phyloP scores from a whole-genome alignment of 1,140 invertebrate species.

The Conus ventricosus region DNA sequence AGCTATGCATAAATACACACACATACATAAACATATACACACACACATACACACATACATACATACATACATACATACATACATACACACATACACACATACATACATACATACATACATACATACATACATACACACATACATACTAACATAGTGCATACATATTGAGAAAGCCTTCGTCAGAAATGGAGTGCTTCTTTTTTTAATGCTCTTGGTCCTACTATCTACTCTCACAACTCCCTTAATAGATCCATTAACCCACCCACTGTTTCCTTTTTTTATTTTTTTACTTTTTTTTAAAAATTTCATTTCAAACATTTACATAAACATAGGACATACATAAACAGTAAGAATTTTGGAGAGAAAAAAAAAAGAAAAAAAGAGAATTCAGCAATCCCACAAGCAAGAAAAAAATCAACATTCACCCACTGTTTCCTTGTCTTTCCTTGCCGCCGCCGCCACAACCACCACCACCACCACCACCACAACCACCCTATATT shows the following conservation, averaged over 20 bases:
- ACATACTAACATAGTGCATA: neutral
- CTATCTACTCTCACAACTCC: neutral
- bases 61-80: conserved; percentile 30
- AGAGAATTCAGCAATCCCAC: too few species aligned
- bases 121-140: conserved; percentile 30
- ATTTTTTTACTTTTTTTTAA: too few species aligned
- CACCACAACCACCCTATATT: too few species aligned
- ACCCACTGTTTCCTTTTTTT: neutral
- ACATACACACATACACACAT: conserved; percentile 35
- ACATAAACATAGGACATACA: too few species aligned
- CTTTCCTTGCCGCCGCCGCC: too few species aligned
- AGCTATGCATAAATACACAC: neutral
- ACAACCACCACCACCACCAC: too few species aligned
- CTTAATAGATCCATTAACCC: neutral
- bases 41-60: neutral
- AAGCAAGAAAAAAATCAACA: too few species aligned
- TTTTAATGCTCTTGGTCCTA: neutral
- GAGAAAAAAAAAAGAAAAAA: too few species aligned
- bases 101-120: conserved; percentile 31
- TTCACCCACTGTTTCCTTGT: too few species aligned
- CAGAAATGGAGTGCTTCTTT: neutral
- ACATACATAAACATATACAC: neutral
- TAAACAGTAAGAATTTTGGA: too few species aligned
- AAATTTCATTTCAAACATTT: too few species aligned
- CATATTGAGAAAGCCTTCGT: neutral